Evolutionary conservation across 1,140 invertebrate species (phyloP), one percentile per base, ranked within the genome.

Genomic region (Cylas formicarius): DNA sequence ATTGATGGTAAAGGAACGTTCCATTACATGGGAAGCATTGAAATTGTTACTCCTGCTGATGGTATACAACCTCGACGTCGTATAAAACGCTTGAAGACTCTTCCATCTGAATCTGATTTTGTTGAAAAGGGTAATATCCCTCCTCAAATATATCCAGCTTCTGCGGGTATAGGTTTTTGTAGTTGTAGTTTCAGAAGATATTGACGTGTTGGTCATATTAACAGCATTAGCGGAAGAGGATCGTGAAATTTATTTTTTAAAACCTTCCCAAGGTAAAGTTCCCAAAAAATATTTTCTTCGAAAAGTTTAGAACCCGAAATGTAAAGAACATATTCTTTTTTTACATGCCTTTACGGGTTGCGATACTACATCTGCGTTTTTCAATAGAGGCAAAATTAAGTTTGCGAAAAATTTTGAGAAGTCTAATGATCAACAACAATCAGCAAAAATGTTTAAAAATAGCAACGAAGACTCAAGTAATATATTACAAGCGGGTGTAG

Each of bases 281-380:
- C 14, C 41, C n/a, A n/a, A n/a, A n/a, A n/a, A n/a, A n/a, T n/a
- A 23, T 54, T 38, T 24, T 55, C 37, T 28, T 48, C 48, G 8
- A 46, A 46, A 34, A 39, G 21, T 27, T 48, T 57, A 48, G 44
- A 52, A 27, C 52, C 49, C 50, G 42, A 47, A 48, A 14, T 56
- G 48, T n/a, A 52, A 47, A 55, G 43, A 56, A 42, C 44, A 51
- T 42, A 50, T 51, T 51, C 36, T 55, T 52, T 55, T 36, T 32
- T 48, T 54, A 56, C 45, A 56, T 43, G 37, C 55, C 8, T 56
- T 53, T 11, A 56, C 52, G 19, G 56, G 38, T 29, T 57, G 53
- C 48, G 56, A 53, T 31, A 50, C 44, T 10, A 53, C 50, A 17
- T 53, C 45, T 9, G 43, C 50, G 7, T 57, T 53, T 52, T 55